These are phyloP conservation scores for Astyanax mexicanus DNA, from an alignment of 2,797 vertebrate species.

Conservation along the genomic window DNA sequence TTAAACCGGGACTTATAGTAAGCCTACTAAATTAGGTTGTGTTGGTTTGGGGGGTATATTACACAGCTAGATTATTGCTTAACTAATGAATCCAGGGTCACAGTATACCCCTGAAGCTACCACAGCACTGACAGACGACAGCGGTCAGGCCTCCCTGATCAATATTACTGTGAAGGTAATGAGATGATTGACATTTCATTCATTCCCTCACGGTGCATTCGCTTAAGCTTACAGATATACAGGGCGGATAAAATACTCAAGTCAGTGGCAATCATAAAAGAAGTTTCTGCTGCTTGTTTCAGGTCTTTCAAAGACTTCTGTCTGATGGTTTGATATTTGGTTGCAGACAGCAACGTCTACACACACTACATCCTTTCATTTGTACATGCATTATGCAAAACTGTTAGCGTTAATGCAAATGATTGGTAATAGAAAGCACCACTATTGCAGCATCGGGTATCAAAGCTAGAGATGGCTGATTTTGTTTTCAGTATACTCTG, in stretches of 20 bases:
- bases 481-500: neutral
- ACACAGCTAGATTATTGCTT: neutral
- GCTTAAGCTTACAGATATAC: neutral
- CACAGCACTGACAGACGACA: neutral
- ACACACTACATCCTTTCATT: neutral
- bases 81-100: too few relatives aligned
- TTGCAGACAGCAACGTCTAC: conserved; percentile 3
- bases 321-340: neutral
- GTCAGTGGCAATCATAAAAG: neutral
- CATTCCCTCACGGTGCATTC: neutral
- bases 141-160: neutral
- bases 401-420: conserved; percentile 76
- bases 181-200: neutral
- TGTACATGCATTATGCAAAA: conserved; percentile 68
- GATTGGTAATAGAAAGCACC: conserved; percentile 69
- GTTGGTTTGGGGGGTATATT: neutral
- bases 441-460: conserved; percentile 58
- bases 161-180: conserved; percentile 17
- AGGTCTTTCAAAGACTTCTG: neutral
- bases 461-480: neutral
- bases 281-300: neutral
- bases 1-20: neutral
- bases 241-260: neutral
- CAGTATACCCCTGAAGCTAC: neutral
- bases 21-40: neutral